Base-by-base conservation (phyloP, 2,888 invertebrate genomes). In the Pasiphila rectangulata region DNA sequence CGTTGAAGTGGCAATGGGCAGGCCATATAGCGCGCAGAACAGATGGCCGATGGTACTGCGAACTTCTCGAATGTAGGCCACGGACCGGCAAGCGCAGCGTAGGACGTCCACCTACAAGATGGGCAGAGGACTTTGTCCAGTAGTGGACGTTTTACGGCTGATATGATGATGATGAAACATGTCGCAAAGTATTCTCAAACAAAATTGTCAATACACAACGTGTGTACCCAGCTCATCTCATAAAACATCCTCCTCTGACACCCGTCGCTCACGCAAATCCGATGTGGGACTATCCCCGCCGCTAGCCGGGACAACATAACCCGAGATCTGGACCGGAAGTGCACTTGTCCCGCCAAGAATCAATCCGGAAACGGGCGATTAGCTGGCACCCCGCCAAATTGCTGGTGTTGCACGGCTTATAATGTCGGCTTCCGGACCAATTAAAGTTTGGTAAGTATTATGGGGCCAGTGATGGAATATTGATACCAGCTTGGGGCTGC, bases 301-400 rank as follows among this genome's bases (percentile, higher is more conserved):
- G 6, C 1, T 10, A 24, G 9, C 3, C 5, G 32, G 32, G 32
- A 19, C 32, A 32, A 19, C 32, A 32, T 25, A 46, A 34, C 32
- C 25, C 29, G 21, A 10, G 13, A 9, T 19, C 36, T 35, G 40
- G 23, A 44, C 61, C 54, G 61, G 57, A 65, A 65, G 61, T 54
- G 56, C 61, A 68, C 58, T 61, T 58, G 64, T 61, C 64, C 48
- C 45, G 47, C 56, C 54, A 59, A 54, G 63, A 51, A 59, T 61
- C 50, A 50, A 60, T 64, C 56, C 46, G 54, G 51, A 50, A 55
- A 48, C 51, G 35, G 45, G 32, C 55, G 55, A 57, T 57, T 54
- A 55, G 53, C 56, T 58, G 57, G 56, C 56, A 23, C 10, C n/a
- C 16, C 13, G 51, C 57, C 57, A 58, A 58, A 56, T 56, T 48